Conservation (phyloP, 2,113 vertebrate species). For the Corythornis cristatus region DNA sequence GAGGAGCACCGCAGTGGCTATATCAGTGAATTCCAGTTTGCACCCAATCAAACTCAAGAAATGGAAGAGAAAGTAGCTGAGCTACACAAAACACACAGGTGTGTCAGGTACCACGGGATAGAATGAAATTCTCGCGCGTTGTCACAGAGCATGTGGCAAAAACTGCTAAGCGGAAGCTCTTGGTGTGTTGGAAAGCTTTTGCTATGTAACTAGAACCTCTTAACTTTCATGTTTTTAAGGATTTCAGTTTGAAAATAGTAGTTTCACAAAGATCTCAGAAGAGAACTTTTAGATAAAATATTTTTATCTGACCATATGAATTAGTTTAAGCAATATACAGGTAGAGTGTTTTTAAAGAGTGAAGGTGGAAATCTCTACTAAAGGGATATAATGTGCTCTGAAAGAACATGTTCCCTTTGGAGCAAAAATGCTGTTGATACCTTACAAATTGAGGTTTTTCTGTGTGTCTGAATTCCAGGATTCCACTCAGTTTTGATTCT, state of each 20-base stretch:
- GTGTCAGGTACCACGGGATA: neutral
- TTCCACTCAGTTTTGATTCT: neutral
- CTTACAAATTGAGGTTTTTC: neutral
- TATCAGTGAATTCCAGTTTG: conserved; percentile 88
- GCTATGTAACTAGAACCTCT: neutral
- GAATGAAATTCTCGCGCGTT: neutral
- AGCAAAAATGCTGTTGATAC: neutral
- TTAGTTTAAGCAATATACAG: neutral
- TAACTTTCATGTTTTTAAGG: neutral
- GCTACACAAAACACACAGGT: conserved; percentile 95
- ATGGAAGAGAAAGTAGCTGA: conserved; percentile 97
- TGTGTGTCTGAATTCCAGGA: neutral
- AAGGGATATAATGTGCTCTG: neutral
- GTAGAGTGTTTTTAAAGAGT: neutral
- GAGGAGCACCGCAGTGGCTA: conserved; percentile 84
- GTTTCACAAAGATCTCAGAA: neutral
- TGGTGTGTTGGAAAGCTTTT: neutral
- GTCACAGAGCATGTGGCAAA: neutral
- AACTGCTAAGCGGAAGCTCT: neutral
- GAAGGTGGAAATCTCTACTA: neutral
- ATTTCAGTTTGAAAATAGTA: neutral
- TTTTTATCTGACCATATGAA: neutral
- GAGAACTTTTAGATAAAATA: neutral
- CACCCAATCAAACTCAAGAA: conserved; percentile 91
- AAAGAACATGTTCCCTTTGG: neutral